phyloP scores from a whole-genome alignment of 2,888 invertebrate species.

The Horisme vitalbata region DNA sequence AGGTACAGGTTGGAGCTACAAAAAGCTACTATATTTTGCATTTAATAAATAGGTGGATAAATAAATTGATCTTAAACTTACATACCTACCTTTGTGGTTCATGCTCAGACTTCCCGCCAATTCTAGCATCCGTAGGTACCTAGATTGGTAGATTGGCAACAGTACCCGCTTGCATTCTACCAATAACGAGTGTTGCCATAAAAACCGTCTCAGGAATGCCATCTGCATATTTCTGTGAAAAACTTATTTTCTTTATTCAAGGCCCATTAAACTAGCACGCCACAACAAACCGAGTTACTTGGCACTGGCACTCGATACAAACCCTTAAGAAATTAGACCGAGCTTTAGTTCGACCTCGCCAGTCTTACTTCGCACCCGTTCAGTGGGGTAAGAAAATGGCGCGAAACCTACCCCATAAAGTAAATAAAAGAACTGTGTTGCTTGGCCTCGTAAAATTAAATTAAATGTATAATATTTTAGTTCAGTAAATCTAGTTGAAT shows the following conservation, averaged over 20 bases:
- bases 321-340: slow-evolving; percentile 60
- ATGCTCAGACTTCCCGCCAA: slow-evolving; percentile 6
- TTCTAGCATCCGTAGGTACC: neutral
- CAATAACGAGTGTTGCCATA: slow-evolving; percentile 14
- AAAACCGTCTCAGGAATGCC: slow-evolving; percentile 25
- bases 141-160: neutral
- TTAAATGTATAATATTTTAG: too few relatives aligned
- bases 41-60: too few relatives aligned
- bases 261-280: slow-evolving; percentile 50
- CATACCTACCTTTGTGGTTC: too few relatives aligned
- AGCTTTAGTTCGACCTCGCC: slow-evolving; percentile 62
- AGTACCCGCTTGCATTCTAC: neutral
- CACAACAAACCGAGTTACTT: slow-evolving; percentile 53
- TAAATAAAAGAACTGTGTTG: neutral
- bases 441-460: neutral
- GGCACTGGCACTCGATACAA: slow-evolving; percentile 66
- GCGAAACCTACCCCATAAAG: slow-evolving; percentile 41
- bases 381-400: slow-evolving; percentile 49
- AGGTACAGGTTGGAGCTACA: too few relatives aligned
- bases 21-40: too few relatives aligned
- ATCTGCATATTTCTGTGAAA: slow-evolving; percentile 25
- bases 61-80: too few relatives aligned
- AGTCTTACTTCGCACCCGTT: slow-evolving; percentile 59
- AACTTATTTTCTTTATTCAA: slow-evolving; percentile 47
- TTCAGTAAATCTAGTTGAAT: too few relatives aligned